Evolutionary conservation across 2,113 vertebrate species (phyloP).

Genomic region (Ornithorhynchus anatinus): DNA sequence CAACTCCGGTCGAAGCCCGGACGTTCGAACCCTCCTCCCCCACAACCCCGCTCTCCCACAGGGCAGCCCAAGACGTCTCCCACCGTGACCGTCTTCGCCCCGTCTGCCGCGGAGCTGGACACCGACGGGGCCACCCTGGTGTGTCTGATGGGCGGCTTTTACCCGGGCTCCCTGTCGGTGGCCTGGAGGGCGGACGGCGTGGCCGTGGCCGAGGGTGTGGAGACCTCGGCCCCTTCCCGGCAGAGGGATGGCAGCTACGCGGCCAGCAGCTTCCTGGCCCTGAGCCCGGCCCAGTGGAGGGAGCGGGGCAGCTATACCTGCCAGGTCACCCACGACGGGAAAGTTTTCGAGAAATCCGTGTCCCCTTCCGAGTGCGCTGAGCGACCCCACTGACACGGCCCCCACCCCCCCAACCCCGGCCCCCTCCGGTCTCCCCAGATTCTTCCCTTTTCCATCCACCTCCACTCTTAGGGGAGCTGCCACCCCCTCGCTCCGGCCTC

Average conservation of each 20-base stretch:
- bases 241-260: conserved; percentile 13
- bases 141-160: conserved; percentile 39
- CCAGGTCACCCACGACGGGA: conserved; percentile 41
- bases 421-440: too few relatives aligned
- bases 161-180: conserved; percentile 12
- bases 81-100: neutral
- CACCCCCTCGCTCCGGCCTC: too few relatives aligned
- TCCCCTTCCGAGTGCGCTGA: too few relatives aligned
- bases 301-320: conserved; percentile 22
- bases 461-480: too few relatives aligned
- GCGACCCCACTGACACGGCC: too few relatives aligned
- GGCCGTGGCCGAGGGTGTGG: neutral
- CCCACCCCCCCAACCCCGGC: too few relatives aligned
- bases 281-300: conserved; percentile 30
- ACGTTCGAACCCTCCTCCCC: too few relatives aligned
- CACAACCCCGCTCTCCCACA: too few relatives aligned
- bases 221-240: conserved; percentile 13
- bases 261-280: conserved; percentile 31
- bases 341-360: too few relatives aligned
- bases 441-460: too few relatives aligned
- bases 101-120: conserved; percentile 8
- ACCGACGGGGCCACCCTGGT: conserved; percentile 24
- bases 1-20: too few relatives aligned
- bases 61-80: neutral
- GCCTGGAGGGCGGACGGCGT: conserved; percentile 36